phyloP scores from a whole-genome alignment of 2,888 invertebrate species.

The Noctua janthe region DNA sequence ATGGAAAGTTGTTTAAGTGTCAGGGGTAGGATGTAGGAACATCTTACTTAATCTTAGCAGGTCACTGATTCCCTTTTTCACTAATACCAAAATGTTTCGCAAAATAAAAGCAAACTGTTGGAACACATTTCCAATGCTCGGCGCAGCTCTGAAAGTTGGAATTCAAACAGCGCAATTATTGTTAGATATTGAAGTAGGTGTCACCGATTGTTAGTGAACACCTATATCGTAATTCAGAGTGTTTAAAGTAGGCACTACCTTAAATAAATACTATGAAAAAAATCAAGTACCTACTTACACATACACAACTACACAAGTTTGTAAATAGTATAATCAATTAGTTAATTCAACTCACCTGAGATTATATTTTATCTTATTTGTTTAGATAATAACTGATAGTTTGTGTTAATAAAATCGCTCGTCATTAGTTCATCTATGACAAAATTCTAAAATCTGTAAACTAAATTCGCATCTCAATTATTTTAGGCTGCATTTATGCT shows the following conservation, averaged over 20 bases:
- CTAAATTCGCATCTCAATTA: neutral
- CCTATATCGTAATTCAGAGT: neutral
- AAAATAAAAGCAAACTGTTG: no score
- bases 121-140: neutral
- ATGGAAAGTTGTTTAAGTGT: neutral
- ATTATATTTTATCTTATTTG: neutral
- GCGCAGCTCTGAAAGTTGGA: neutral
- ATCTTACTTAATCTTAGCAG: neutral
- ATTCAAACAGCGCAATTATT: neutral
- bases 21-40: neutral
- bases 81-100: no score
- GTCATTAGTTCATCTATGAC: neutral
- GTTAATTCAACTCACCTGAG: neutral
- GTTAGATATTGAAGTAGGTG: neutral
- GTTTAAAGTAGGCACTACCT: neutral
- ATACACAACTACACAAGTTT: neutral
- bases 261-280: neutral
- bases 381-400: neutral
- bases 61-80: neutral
- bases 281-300: neutral
- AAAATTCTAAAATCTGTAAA: neutral
- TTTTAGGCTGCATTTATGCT: no score
- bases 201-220: neutral
- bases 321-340: neutral
- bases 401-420: neutral